Evolutionary conservation across 2,888 invertebrate species (phyloP).

Genomic region (Dynastes maya): DNA sequence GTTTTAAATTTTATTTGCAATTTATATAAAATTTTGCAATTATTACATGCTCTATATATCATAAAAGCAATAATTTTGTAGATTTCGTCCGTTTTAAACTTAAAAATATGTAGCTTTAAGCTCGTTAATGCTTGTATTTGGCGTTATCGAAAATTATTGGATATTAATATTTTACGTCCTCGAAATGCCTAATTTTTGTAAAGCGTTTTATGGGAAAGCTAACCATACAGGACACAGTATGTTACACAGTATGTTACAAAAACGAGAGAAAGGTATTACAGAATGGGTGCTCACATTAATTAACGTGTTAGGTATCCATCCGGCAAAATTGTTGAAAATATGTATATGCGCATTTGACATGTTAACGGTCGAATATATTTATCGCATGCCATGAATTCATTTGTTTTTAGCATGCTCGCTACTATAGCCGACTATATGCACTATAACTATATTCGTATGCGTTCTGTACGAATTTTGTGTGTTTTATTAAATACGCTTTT

Average conservation of each 20-base stretch:
- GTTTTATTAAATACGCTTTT: conserved; percentile 26
- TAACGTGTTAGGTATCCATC: conserved; percentile 7
- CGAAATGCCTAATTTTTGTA: neutral
- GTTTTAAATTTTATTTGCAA: too few relatives aligned
- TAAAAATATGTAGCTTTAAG: neutral
- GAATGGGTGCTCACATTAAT: neutral
- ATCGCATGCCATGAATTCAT: conserved; percentile 1
- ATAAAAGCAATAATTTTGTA: neutral
- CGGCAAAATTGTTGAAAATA: conserved; percentile 25
- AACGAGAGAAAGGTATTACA: neutral
- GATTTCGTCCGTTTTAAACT: neutral
- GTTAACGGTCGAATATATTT: conserved; percentile 30
- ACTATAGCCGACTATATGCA: neutral
- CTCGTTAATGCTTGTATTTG: neutral
- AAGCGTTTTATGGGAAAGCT: neutral
- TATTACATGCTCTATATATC: too few relatives aligned
- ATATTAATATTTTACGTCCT: neutral
- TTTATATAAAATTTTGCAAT: too few relatives aligned
- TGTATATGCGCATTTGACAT: conserved; percentile 13
- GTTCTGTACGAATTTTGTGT: neutral
- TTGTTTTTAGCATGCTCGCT: conserved; percentile 16
- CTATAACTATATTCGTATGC: conserved; percentile 14
- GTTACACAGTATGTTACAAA: neutral
- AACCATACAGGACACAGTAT: neutral
- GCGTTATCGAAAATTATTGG: neutral